A percentile compares a stretch with the other conserved stretches of the same genome.
Evolutionary conservation across 2,888 invertebrate species (phyloP).

Genomic region (Coenonympha arcania): DNA sequence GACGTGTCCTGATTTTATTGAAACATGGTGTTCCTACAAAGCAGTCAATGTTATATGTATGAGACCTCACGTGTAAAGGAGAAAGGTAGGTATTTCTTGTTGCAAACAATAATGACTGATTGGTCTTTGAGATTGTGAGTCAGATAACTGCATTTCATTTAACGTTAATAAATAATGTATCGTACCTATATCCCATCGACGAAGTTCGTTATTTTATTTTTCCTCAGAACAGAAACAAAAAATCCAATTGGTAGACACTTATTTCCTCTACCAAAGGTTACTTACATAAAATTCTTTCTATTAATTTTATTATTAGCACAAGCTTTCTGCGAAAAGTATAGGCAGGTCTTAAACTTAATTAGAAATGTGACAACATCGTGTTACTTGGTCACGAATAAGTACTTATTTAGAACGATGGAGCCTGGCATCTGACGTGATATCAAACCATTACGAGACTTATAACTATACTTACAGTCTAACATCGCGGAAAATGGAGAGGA

Average conservation of each 20-base stretch:
- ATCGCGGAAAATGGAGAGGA: background rate
- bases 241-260: no score
- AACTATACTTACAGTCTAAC: background rate
- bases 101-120: slow-evolving; percentile 22
- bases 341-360: background rate
- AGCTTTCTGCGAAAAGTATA: background rate
- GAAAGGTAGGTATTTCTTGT: slow-evolving; percentile 23
- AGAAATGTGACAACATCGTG: slow-evolving; percentile 9
- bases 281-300: no score
- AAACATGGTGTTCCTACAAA: background rate
- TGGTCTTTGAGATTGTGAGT: slow-evolving; percentile 14
- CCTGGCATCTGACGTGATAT: slow-evolving; percentile 16
- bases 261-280: no score
- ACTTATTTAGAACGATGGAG: slow-evolving; percentile 22
- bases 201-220: no score
- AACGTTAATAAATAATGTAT: background rate
- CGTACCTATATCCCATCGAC: no score
- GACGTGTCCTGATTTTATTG: background rate
- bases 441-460: background rate
- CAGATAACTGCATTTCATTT: slow-evolving; percentile 9
- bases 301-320: no score
- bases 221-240: no score
- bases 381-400: slow-evolving; percentile 24
- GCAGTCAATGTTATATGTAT: slow-evolving; percentile 24
- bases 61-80: slow-evolving; percentile 23